Evolutionary conservation across 2,888 invertebrate genomes (phyloP).

Genomic region (Drosophila engyochracea): DNA sequence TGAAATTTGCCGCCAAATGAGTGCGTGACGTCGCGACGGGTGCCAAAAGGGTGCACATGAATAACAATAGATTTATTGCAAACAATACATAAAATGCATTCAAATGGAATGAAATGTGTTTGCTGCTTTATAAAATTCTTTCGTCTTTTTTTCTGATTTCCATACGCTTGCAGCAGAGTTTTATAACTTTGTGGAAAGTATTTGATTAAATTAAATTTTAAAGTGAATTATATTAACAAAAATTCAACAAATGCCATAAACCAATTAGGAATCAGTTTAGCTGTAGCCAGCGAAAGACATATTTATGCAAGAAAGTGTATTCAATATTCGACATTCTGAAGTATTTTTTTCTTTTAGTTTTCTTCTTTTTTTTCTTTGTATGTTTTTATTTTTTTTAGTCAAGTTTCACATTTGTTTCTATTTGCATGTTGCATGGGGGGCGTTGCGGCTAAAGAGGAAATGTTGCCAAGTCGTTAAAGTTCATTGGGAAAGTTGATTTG

Average conservation of each 20-base stretch:
- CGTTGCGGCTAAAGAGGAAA: conserved; percentile 5
- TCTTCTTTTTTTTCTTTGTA: neutral
- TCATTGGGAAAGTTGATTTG: conserved; percentile 10
- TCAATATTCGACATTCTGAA: neutral
- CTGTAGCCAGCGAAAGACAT: neutral
- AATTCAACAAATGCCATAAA: neutral
- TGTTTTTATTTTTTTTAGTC: neutral
- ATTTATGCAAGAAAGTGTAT: neutral
- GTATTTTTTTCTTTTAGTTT: neutral
- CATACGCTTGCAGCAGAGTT: conserved; percentile 8
- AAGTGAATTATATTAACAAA: neutral
- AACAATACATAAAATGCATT: conserved; percentile 77
- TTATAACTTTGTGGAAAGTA: neutral
- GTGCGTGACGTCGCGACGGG: conserved; percentile 19
- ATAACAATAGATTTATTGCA: conserved; percentile 80
- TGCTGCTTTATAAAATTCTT: conserved; percentile 26
- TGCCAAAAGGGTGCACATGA: conserved; percentile 39
- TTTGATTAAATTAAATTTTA: fast-evolving
- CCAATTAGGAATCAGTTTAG: too few relatives aligned
- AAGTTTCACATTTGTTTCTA: conserved; percentile 27
- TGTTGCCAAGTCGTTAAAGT: conserved; percentile 22
- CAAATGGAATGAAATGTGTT: conserved; percentile 66
- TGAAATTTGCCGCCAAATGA: conserved; percentile 58
- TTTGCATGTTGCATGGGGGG: conserved; percentile 9
- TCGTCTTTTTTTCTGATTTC: neutral